A percentile compares a stretch with the other conserved stretches of the same genome.
Evolutionary conservation across 2,797 vertebrate species (phyloP).

Genomic region (Cynopterus sphinx): DNA sequence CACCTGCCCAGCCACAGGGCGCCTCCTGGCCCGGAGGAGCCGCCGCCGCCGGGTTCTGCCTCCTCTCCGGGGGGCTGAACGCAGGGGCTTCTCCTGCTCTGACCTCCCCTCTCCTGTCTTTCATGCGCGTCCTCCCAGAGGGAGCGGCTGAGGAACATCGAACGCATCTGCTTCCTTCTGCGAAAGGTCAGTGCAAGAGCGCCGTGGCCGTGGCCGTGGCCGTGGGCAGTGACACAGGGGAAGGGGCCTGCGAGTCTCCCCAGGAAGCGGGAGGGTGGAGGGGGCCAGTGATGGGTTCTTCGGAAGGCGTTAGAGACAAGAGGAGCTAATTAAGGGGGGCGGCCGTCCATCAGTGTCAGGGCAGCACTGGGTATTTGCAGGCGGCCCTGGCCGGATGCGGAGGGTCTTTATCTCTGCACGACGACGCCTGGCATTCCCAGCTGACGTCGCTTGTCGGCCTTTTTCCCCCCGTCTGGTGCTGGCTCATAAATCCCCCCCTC

Average conservation of each 20-base stretch:
- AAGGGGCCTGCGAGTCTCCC: neutral
- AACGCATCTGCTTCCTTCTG: conserved; percentile 97
- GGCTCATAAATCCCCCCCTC: neutral
- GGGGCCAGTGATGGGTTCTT: neutral
- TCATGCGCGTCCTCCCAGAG: conserved; percentile 84
- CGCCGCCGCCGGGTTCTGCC: neutral
- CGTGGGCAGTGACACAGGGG: neutral
- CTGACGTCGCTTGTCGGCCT: neutral
- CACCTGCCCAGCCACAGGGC: neutral
- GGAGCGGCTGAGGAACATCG: conserved; percentile 96
- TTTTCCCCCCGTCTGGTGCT: neutral
- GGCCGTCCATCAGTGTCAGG: conserved; percentile 49
- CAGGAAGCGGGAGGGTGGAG: neutral
- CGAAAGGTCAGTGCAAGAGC: conserved; percentile 90
- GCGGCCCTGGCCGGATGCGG: conserved; percentile 28
- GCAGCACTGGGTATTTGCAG: conserved; percentile 26
- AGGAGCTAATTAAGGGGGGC: conserved; percentile 51
- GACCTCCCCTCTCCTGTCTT: neutral
- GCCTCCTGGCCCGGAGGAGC: neutral
- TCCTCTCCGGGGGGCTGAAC: neutral
- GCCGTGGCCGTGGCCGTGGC: neutral
- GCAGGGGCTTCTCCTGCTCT: neutral
- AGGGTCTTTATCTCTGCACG: conserved; percentile 3
- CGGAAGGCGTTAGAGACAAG: conserved; percentile 61
- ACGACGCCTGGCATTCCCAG: neutral